Base-by-base conservation (phyloP, 1,140 invertebrate genomes). In the Trissolcus basalis region DNA sequence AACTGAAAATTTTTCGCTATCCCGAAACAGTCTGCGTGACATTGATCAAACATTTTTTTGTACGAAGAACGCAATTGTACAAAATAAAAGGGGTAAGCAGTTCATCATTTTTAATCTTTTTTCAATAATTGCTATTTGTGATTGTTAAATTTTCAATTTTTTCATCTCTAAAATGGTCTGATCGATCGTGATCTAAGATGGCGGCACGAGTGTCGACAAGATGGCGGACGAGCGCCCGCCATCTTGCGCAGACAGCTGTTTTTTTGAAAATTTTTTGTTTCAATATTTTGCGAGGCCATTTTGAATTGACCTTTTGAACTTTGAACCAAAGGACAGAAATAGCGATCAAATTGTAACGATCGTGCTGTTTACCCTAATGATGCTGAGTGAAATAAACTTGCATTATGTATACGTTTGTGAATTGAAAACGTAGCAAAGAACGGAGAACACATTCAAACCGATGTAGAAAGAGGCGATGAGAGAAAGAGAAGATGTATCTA, bases 401-500 rank as follows among this genome's bases (percentile, higher is more conserved):
- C 48, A 72, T 61, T 77, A 54, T 76, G 74, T 77, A 77, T 53
- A 69, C 61, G 77, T 70, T 54, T 51, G 69, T 77, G 75, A 58
- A 69, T 61, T 72, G 10, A 76, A n/a, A 65, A 77, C 59, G 71
- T 74, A 55, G 68, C 60, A 68, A 78, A 78, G 59, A 76, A 70
- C 77, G 63, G 68, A 70, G 75, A 76, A 76, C 67, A 73, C 67
- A 78, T 75, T 77, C 76, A 80, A 75, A 83, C 74, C 80, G 80
- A 83, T 81, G 76, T 82, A 83, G 77, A 84, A 68, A 84, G 81
- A 82, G 78, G 84, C 73, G 79, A 68, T 80, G 74, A 81, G 79
- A 87, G 75, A 85, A 77, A 87, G 84, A 85, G 85, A 85, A 86
- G 85, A 86, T 87, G 84, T 88, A 84, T 87, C 86, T 82, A 86